These are phyloP conservation scores for Macheiramphus alcinus DNA, from an alignment of 2,113 vertebrate species.

Conservation along the genomic window DNA sequence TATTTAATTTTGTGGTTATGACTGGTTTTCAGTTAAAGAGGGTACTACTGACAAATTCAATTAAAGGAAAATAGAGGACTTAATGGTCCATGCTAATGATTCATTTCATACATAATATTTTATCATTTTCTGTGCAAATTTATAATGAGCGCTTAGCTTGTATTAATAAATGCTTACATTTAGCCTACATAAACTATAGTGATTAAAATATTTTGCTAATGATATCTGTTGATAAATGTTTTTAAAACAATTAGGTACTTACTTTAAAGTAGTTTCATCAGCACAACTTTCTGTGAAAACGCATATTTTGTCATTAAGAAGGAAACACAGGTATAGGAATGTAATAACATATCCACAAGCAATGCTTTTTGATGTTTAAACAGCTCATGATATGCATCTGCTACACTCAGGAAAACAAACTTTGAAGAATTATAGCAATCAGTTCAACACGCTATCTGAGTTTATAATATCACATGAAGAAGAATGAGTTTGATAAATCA, in stretches of 20 bases:
- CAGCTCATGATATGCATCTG: slow-evolving; percentile 8
- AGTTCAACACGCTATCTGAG: slow-evolving; percentile 41
- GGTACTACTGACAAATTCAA: slow-evolving; percentile 97
- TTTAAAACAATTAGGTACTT: slow-evolving; percentile 62
- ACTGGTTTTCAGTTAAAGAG: slow-evolving; percentile 91
- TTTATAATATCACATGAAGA: slow-evolving; percentile 41
- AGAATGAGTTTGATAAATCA: slow-evolving; percentile 62
- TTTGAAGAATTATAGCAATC: slow-evolving; percentile 56
- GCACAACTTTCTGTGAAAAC: slow-evolving; percentile 10
- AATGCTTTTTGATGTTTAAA: slow-evolving; percentile 50
- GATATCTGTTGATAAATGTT: slow-evolving; percentile 71
- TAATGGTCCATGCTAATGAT: slow-evolving; percentile 96
- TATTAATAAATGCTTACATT: slow-evolving; percentile 83
- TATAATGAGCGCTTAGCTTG: slow-evolving; percentile 83
- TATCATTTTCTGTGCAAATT: slow-evolving; percentile 87
- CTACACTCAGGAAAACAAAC: slow-evolving; percentile 24
- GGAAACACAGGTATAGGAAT: slow-evolving; percentile 12
- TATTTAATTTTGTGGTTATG: slow-evolving; percentile 90
- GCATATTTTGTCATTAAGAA: slow-evolving; percentile 41
- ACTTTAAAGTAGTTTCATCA: slow-evolving; percentile 51
- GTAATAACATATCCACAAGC: background rate
- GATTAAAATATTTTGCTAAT: slow-evolving; percentile 80
- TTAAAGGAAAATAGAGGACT: slow-evolving; percentile 92
- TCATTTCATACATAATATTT: slow-evolving; percentile 94
- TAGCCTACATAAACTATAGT: slow-evolving; percentile 74